Evolutionary conservation across 2,888 invertebrate species (phyloP).

Genomic region (Clostera curtula): DNA sequence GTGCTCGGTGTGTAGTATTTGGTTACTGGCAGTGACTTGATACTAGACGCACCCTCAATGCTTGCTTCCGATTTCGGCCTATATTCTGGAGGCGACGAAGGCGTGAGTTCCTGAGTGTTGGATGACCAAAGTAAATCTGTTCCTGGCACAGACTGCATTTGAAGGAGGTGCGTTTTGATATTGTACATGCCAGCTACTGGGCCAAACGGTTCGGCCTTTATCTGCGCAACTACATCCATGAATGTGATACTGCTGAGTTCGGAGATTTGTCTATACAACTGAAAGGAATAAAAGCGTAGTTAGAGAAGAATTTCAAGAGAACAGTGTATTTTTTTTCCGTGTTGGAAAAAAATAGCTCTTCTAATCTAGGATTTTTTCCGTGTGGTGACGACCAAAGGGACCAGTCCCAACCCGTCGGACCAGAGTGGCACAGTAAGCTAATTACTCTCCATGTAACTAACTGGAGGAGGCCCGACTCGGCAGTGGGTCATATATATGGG

Average conservation of each 20-base stretch:
- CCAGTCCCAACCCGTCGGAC: too few relatives aligned
- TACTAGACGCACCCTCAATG: constrained; percentile 1
- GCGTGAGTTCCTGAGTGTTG: constrained; percentile 34
- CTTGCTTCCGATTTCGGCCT: constrained; percentile 17
- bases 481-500: too few relatives aligned
- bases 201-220: constrained; percentile 74
- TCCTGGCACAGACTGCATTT: constrained; percentile 36
- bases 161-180: constrained; percentile 62
- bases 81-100: constrained; percentile 45
- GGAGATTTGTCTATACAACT: constrained; percentile 68
- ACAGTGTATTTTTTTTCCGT: too few relatives aligned
- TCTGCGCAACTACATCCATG: constrained; percentile 58
- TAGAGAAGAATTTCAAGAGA: too few relatives aligned
- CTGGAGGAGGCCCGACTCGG: too few relatives aligned
- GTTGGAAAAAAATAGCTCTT: background rate
- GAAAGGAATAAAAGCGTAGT: too few relatives aligned
- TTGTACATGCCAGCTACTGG: constrained; percentile 77
- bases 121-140: constrained; percentile 49
- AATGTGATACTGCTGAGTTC: constrained; percentile 54
- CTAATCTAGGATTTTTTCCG: too few relatives aligned
- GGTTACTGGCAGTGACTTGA: constrained; percentile 2
- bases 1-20: too few relatives aligned
- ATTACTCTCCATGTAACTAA: too few relatives aligned
- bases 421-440: too few relatives aligned
- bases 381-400: too few relatives aligned